These are phyloP conservation scores for Numida meleagris DNA, from an alignment of 2,113 vertebrate species.

Conservation along the genomic window DNA sequence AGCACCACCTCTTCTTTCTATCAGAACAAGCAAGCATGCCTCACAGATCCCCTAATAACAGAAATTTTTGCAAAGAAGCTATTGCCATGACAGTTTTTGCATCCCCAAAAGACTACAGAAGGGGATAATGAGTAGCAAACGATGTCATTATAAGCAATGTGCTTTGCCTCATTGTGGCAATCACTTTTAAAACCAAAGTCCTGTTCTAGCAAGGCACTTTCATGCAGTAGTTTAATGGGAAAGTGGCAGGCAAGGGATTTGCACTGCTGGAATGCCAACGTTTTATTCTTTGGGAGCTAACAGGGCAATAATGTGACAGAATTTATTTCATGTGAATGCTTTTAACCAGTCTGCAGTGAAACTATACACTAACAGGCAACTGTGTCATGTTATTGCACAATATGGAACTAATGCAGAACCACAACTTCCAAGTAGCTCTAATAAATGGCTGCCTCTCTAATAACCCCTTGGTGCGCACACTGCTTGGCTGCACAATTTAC, in stretches of 20 bases:
- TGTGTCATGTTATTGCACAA: background rate
- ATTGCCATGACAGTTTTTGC: background rate
- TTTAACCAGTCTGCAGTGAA: background rate
- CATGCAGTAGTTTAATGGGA: background rate
- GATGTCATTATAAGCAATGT: background rate
- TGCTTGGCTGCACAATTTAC: background rate
- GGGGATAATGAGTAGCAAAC: background rate
- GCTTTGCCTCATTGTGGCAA: rapidly evolving
- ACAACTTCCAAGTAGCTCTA: background rate
- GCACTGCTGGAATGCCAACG: background rate
- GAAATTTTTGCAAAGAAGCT: background rate
- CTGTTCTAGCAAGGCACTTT: background rate
- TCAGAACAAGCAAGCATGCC: background rate
- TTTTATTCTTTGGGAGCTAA: background rate
- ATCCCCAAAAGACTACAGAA: background rate
- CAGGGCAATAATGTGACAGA: background rate
- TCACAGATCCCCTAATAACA: background rate
- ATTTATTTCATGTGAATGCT: conserved; percentile 1
- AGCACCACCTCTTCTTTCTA: background rate
- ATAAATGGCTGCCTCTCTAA: background rate
- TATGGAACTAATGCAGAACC: background rate
- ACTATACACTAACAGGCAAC: background rate
- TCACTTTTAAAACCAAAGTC: background rate
- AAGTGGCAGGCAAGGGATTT: background rate
- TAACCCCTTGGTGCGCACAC: background rate